Evolutionary conservation across 2,888 invertebrate species (phyloP), one percentile per base, ranked within the genome.

Genomic region (Drosophila histrio): DNA sequence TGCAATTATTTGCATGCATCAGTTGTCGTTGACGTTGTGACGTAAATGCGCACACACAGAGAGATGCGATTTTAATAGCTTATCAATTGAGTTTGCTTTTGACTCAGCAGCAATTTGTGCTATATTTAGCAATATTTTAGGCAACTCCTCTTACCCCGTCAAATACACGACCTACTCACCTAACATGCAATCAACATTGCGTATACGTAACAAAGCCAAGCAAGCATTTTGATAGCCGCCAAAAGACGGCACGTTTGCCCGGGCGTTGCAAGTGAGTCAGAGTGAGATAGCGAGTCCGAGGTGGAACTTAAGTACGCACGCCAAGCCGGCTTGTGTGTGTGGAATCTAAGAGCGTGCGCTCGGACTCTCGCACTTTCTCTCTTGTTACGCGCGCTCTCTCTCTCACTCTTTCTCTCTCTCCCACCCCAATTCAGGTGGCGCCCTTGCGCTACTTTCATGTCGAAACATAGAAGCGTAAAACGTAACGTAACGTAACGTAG

Each of bases 371-470:
- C 17, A 5, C 17, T 17, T 21, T 24, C 38, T 26, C 21, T 3
- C 28, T 38, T 2, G 17, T 11, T 36, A 36, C 15, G 9, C 3
- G 13, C 15, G 2, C 21, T 11, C 30, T 34, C 43, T 26, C 28
- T 19, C 28, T 26, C 28, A 13, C 43, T 32, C 19, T 7, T n/a
- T 17, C 32, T 19, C 19, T 9, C 17, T 6, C 19, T 9, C 65
- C 79, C 76, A 88, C 79, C 88, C 79, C 68, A 60, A 70, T 15
- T 15, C 79, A 81, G 87, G 65, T 75, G 85, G 68, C 84, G 84
- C 84, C 84, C 84, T 85, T 85, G 84, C 84, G 84, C 84, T 85
- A 89, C 88, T 87, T 89, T 88, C 72, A 43, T 61, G 41, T 47
- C 60, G 60, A 60, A 49, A 53, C 64, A 44, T 39, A 53, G 60